Evolutionary conservation across 2,888 invertebrate genomes (phyloP).

Genomic region (Eristalis tenax): DNA sequence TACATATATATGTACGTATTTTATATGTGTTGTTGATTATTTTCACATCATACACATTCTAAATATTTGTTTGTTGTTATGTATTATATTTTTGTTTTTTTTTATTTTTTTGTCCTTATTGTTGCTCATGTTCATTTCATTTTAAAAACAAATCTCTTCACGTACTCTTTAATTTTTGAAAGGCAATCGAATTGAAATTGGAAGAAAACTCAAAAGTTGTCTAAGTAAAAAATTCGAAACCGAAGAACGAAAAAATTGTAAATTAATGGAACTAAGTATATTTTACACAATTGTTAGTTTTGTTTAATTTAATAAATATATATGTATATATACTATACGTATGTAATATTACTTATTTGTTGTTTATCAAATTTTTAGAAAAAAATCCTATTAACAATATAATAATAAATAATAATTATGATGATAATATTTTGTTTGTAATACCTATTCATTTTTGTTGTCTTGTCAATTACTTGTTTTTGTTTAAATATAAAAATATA

Average conservation of each 20-base stretch:
- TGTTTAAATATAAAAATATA: conserved; percentile 67
- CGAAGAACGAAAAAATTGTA: background rate
- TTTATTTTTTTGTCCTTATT: conserved; percentile 59
- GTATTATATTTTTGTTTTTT: background rate
- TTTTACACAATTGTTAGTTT: conserved; percentile 15
- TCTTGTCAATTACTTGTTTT: conserved; percentile 28
- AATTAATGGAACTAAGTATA: conserved; percentile 62
- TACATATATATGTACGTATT: conserved; percentile 8
- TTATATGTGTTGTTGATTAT: conserved; percentile 5
- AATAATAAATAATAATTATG: conserved; percentile 53
- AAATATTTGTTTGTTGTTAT: conserved; percentile 29
- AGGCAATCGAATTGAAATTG: conserved; percentile 70
- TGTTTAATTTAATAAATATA: conserved; percentile 31
- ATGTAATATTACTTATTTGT: conserved; percentile 8
- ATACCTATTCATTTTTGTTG: conserved; percentile 39
- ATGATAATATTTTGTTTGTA: conserved; percentile 57
- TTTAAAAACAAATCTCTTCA: background rate
- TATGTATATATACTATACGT: background rate
- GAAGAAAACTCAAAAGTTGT: conserved; percentile 50
- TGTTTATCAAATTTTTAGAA: conserved; percentile 31
- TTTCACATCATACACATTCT: conserved; percentile 17
- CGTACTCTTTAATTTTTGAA: conserved; percentile 23
- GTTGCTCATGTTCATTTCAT: conserved; percentile 56
- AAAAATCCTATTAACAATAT: conserved; percentile 55
- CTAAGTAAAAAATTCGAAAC: conserved; percentile 14